phyloP scores from a whole-genome alignment of 2,113 vertebrate species.

The Cromileptes altivelis region DNA sequence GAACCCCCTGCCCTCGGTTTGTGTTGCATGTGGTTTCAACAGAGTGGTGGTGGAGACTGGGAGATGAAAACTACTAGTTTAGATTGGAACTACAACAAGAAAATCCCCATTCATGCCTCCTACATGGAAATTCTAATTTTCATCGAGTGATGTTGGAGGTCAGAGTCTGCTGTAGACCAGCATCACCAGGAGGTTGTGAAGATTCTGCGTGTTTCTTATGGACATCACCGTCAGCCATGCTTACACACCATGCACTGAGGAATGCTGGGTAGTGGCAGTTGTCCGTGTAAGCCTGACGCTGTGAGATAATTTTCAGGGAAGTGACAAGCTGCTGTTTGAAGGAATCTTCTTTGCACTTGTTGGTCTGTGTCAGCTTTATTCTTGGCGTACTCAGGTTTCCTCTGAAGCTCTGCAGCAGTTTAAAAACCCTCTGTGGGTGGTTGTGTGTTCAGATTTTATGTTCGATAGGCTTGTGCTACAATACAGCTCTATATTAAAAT shows the following conservation, averaged over 20 bases:
- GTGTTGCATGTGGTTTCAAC: background rate
- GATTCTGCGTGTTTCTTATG: constrained; percentile 6
- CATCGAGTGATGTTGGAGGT: constrained; percentile 29
- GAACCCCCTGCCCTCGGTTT: background rate
- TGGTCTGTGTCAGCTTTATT: constrained; percentile 49
- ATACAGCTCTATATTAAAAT: background rate
- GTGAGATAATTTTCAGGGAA: constrained; percentile 23
- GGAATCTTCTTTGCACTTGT: constrained; percentile 27
- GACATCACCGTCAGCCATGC: background rate
- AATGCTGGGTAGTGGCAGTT: constrained; percentile 62
- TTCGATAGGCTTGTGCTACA: background rate
- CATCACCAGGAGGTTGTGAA: background rate
- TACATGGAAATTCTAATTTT: constrained; percentile 5
- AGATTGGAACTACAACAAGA: background rate
- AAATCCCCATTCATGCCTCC: constrained; percentile 13
- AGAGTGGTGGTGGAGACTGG: background rate
- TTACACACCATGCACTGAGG: constrained; percentile 22
- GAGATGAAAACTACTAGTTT: constrained; percentile 6
- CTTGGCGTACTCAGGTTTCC: constrained; percentile 31
- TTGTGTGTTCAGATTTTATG: constrained; percentile 4
- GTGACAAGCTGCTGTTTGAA: constrained; percentile 40
- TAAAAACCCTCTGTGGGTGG: background rate
- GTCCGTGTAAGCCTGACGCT: constrained; percentile 21
- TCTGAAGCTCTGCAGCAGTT: constrained; percentile 9
- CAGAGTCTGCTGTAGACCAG: background rate